Evolutionary conservation across 2,113 vertebrate species (phyloP), one percentile per base, ranked within the genome.

Genomic region (Hirundichthys speculiger): DNA sequence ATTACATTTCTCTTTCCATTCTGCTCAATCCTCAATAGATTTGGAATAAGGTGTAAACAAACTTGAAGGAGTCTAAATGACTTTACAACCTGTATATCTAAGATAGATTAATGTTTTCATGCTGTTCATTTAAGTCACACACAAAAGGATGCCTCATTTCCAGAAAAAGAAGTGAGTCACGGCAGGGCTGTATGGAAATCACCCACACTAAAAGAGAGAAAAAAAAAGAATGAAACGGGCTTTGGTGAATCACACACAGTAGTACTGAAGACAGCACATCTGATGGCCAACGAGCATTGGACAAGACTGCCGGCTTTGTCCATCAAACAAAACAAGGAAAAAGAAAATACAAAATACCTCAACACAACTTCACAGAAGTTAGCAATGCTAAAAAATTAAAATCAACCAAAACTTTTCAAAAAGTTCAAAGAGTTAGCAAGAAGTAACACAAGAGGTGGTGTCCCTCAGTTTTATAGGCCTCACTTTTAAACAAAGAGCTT

Each of bases 321-420:
- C 14, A 65, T 53, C 21, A 51, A 79, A 80, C 16, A 21, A 77
- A 50, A 71, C 39, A 72, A 72, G 39, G 62, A 18, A 56, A 75
- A 73, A 67, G 80, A 75, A 77, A 43, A 94, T 94, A 95, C 92
- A 93, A 94, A 95, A 94, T 93, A 89, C 66, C 57, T 65, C 82
- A 90, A 94, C 93, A 90, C 77, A 98, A 98, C 96, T 98, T 98
- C 96, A 98, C 94, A 94, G 96, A 98, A 98, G 96, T 98, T 93
- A 97, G 94, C 93, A 89, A 92, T 80, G 91, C 92, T 86, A 80
- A 77, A 91, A 92, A 92, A 85, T n/a, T n/a, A 89, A 75, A 80
- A 86, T 88, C 60, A 90, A 92, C 90, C 71, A 85, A 80, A 90
- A 83, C 80, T 81, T 83, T 84, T 38, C 0, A 89, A 90, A 70